A percentile compares a stretch with the other conserved stretches of the same genome.
Evolutionary conservation across 2,797 vertebrate species (phyloP).

Genomic region (Halcyon leucocephala): DNA sequence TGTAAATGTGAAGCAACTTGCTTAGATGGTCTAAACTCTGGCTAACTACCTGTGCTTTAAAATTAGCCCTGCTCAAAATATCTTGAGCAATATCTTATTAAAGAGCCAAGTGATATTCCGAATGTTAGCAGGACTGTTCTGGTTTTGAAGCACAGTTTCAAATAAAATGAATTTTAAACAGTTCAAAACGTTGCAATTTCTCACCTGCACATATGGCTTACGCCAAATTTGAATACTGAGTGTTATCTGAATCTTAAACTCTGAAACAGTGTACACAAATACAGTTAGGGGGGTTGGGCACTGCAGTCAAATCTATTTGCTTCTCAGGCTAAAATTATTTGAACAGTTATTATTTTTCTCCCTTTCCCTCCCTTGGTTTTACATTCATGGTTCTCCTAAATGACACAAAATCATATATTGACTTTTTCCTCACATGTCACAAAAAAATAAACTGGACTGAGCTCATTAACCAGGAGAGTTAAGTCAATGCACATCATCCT

Average conservation of each 20-base stretch:
- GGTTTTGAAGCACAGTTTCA: constrained; percentile 53
- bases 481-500: neutral
- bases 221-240: constrained; percentile 71
- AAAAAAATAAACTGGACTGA: neutral
- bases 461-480: neutral
- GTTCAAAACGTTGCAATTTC: constrained; percentile 54
- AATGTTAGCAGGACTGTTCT: constrained; percentile 19
- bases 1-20: neutral
- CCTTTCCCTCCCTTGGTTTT: neutral
- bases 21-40: neutral
- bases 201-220: constrained; percentile 66
- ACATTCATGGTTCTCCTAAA: neutral
- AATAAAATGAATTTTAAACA: constrained; percentile 58
- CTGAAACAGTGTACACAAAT: constrained; percentile 36
- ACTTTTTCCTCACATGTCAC: neutral
- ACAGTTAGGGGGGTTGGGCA: neutral
- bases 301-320: constrained; percentile 35
- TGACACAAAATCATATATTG: constrained; percentile 25
- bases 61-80: constrained; percentile 30
- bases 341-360: constrained; percentile 16
- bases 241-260: constrained; percentile 60
- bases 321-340: constrained; percentile 55
- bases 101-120: neutral
- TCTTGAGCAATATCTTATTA: neutral
- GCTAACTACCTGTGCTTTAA: constrained; percentile 29